Evolutionary conservation across 2,113 vertebrate genomes (phyloP), one percentile per base, ranked within the genome.

Genomic region (Hiodon alosoides): DNA sequence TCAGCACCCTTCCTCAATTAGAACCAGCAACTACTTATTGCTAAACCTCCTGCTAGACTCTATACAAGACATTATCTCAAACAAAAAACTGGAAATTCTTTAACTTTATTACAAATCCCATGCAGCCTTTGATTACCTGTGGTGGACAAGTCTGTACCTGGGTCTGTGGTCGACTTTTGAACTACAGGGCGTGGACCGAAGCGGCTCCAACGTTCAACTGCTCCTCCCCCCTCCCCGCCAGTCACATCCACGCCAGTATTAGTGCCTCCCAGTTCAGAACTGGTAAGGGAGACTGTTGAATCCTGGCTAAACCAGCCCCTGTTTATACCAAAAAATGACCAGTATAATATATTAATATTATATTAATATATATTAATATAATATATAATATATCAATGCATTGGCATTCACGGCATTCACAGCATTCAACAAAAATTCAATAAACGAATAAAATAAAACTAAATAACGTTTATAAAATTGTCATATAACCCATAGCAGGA

Each of bases 141-240:
- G 71, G 82, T 78, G 10, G 17, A 51, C 58, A 77, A 83, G 7
- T 90, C 53, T 8, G 31, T 89, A 91, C 95, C 94, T 46, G 94
- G 89, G 76, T 97, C 96, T 60, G 87, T 94, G 73, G 87, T 87
- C 17, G 94, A 94, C 84, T 94, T 98, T 89, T 95, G 95, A 13
- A 96, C 86, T 75, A 87, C 86, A 67, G 94, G 76, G 74, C 90
- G 90, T 3, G 91, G 89, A 82, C 93, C 96, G 87, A 98, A 98
- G 70, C 95, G 81, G 73, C 85, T 93, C 96, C 96, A 98, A 71
- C 88, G 93, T 55, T 98, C 96, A 65, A 89, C 84, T 46, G 86
- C 67, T 4, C 61, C 73, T 16, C 17, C 64, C 2, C 90, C 93
- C 11, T 91, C 90, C 54, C 85, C 83, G 60, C 89, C 87, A 83